phyloP scores from a whole-genome alignment of 2,113 vertebrate species.

The Corythoichthys intestinalis region DNA sequence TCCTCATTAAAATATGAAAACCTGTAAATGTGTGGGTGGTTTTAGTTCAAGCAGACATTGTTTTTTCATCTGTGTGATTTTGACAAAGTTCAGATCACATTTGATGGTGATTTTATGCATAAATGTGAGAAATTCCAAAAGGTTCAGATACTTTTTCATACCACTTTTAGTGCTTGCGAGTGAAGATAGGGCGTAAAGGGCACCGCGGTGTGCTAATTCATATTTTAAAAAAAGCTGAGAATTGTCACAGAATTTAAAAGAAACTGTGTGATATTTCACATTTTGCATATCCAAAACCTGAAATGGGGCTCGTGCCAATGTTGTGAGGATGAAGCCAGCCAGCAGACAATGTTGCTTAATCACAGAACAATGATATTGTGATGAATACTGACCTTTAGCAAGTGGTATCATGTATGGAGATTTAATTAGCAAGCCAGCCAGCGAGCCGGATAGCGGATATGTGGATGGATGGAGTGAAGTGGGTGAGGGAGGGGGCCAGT shows the following conservation, averaged over 20 bases:
- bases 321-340: slow-evolving; percentile 1
- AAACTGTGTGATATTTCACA: neutral
- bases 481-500: slow-evolving; percentile 15
- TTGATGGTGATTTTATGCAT: too few species aligned
- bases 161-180: slow-evolving; percentile 3
- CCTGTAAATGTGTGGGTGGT: too few species aligned
- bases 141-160: too few species aligned
- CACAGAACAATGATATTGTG: slow-evolving; percentile 70
- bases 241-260: neutral
- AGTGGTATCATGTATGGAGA: slow-evolving; percentile 69
- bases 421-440: slow-evolving; percentile 66
- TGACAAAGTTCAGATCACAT: too few species aligned
- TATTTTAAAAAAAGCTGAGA: slow-evolving; percentile 15
- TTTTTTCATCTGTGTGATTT: too few species aligned
- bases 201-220: slow-evolving; percentile 5
- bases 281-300: neutral
- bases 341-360: slow-evolving; percentile 60
- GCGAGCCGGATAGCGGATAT: slow-evolving; percentile 49
- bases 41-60: too few species aligned
- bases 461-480: slow-evolving; percentile 41
- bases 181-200: slow-evolving; percentile 15
- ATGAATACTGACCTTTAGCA: slow-evolving; percentile 76
- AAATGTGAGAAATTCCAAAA: too few species aligned
- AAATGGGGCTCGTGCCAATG: neutral
- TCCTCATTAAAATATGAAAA: too few species aligned